Base-by-base conservation (phyloP, 37 sponge, comb jelly and placozoan genomes). In the Diacarnus erythraeanus region DNA sequence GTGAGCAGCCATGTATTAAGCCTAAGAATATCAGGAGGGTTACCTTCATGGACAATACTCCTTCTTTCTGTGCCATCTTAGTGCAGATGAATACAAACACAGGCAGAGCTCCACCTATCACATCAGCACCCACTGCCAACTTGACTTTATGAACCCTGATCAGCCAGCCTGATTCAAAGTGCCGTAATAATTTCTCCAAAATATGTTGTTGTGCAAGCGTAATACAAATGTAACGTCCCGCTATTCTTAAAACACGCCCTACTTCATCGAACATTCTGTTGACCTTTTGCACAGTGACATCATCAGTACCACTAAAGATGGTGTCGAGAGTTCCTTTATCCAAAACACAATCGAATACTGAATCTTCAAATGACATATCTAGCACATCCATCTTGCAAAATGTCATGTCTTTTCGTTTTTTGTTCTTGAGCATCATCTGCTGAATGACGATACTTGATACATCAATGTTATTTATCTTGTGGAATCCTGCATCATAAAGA, bases 281-380 rank as follows among this genome's bases (percentile, higher is more conserved):
- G 36, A 95, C 86, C 41, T 76, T 88, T 47, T 81, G 36, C 26
- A 71, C 42, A n/a, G 88, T 89, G 22, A 61, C 83, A n/a, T 57
- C 77, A 47, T 79, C 71, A 23, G 38, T 76, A 57, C 86, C 81
- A 43, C 74, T 78, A 72, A 75, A 80, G 57, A 95, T 74, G 76
- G 96, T 93, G 80, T 95, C 96, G 23, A 93, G 70, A 17, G 96
- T 95, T n/a, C 94, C 96, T 56, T 95, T 95, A 69, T 95, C 96
- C 27, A 95, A 23, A 20, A 92, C 93, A 83, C 83, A 74, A 38
- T 95, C 93, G 69, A 86, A 92, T 3, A 23, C 3, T 15, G 51
- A 69, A 57, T 89, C 87, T 10, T 25, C 40, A 59, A 75, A 95
- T 22, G 25, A 57, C 93, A 92, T 89, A 22, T 77, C 27, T 31